Evolutionary conservation across 30 jellyfish, hydroid and myxozoan species (phyloP), one percentile per base, ranked within the genome.

Genomic region (Aurelia aurita): DNA sequence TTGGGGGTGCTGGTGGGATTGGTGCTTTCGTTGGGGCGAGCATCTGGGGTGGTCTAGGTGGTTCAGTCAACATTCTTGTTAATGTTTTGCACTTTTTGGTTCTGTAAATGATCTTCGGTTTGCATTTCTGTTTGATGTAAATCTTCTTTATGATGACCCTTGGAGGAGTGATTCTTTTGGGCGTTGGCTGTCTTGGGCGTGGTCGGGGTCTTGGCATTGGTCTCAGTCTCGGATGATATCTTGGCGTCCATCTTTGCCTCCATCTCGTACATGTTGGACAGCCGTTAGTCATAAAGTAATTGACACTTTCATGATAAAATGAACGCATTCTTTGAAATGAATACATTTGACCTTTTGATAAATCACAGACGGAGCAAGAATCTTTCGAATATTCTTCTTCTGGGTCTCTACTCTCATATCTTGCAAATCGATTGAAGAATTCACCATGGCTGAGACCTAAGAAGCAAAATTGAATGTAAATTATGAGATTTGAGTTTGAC

Each of bases 11-110:
- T 2, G 72, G 73, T 22, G 14, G 29, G 12, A 39, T 46, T 22
- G 73, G 73, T 39, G 73, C 22, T 39, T 61, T 39, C 51, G 73
- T 32, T 61, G 73, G 73, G 20, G 29, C 35, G 15, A 46, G 47
- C 35, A 46, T 14, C 51, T 7, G 73, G 21, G 51, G 73, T 61
- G 73, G 73, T 61, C 9, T 39, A 5, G 73, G 47, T 22, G 73
- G 73, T 22, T 22, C 35, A 22, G 47, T 14, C 35, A 39, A 39
- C 5, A 8, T 21, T 3, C 8, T 19, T 22, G 73, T 18, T 15
- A n/a, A 7, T 22, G 53, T 14, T 3, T 18, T 5, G 6, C 47
- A 39, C 2, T 18, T 21, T 61, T 32, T 18, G 15, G 47, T 22
- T 14, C 35, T 61, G 73, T 61, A 61, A 14, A 61, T 61, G 20